Conservation (phyloP, 2,113 vertebrate species). For the Plotosus lineatus region DNA sequence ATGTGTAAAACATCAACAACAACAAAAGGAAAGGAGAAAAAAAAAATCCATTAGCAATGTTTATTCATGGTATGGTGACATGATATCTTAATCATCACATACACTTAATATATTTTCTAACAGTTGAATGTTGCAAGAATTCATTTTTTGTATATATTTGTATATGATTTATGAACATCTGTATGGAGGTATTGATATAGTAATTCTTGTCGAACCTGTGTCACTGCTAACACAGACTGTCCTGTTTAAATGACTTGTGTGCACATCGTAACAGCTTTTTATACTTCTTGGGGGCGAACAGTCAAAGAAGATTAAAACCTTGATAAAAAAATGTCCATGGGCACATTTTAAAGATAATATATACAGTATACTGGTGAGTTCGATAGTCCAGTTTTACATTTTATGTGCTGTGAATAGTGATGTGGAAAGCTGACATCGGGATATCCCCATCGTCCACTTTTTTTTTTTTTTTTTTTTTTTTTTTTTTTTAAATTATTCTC, state of each 20-base stretch:
- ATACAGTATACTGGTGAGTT: slow-evolving; percentile 56
- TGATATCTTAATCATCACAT: slow-evolving; percentile 48
- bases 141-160: slow-evolving; percentile 53
- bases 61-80: slow-evolving; percentile 31
- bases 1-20: neutral
- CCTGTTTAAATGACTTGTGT: slow-evolving; percentile 59
- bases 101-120: slow-evolving; percentile 46
- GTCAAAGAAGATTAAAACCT: slow-evolving; percentile 53
- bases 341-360: slow-evolving; percentile 58
- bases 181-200: slow-evolving; percentile 44
- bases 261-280: slow-evolving; percentile 49
- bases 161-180: slow-evolving; percentile 49
- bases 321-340: slow-evolving; percentile 56
- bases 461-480: slow-evolving; percentile 56
- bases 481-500: slow-evolving; percentile 19
- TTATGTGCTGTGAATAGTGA: slow-evolving; percentile 63
- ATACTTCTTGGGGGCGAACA: slow-evolving; percentile 55
- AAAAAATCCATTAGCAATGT: slow-evolving; percentile 27
- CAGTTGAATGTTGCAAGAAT: slow-evolving; percentile 48
- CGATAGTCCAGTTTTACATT: slow-evolving; percentile 56
- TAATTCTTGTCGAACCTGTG: slow-evolving; percentile 53
- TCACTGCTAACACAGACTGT: slow-evolving; percentile 45
- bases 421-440: slow-evolving; percentile 33
- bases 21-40: neutral
- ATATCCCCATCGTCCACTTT: slow-evolving; percentile 51